Percentiles rank a stretch among this genome's conserved stretches.
Evolutionary conservation across 53 echinoderm and acorn worm species (phyloP).

Genomic region (Holothuria scabra): DNA sequence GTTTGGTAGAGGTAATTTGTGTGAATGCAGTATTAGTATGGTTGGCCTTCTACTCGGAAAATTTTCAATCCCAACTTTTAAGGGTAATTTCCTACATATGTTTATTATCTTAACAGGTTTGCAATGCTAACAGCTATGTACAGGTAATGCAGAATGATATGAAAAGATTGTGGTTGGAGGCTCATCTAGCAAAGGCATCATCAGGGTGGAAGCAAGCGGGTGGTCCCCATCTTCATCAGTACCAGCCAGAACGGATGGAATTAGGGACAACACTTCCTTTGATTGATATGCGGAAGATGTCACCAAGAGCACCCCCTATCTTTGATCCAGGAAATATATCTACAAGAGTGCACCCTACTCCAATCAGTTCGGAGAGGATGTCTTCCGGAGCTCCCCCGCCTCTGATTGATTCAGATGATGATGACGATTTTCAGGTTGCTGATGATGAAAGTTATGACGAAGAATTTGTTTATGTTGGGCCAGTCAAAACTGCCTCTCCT

Average conservation of each 20-base stretch:
- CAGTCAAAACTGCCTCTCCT: neutral
- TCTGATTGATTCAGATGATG: conserved; percentile 25
- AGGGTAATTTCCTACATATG: neutral
- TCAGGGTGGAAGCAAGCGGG: conserved; percentile 25
- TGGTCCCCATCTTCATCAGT: neutral
- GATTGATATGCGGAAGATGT: too few relatives aligned
- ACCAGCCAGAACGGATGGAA: neutral
- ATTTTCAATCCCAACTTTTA: too few relatives aligned
- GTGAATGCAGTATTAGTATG: too few relatives aligned
- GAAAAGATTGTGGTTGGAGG: conserved; percentile 69
- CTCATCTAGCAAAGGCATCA: neutral
- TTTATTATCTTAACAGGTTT: conserved; percentile 56
- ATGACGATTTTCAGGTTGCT: conserved; percentile 44
- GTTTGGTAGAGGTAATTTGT: too few relatives aligned
- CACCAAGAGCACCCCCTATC: neutral
- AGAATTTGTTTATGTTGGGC: conserved; percentile 47
- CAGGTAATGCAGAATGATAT: conserved; percentile 66
- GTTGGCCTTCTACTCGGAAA: too few relatives aligned
- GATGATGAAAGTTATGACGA: conserved; percentile 43
- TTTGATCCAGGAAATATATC: conserved; percentile 3
- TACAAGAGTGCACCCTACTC: conserved; percentile 14
- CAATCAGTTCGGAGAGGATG: neutral
- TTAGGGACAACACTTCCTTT: neutral
- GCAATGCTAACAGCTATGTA: conserved; percentile 79
- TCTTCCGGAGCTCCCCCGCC: conserved; percentile 27